phyloP scores from a whole-genome alignment of 2,888 invertebrate species.

The Dioctria rufipes region DNA sequence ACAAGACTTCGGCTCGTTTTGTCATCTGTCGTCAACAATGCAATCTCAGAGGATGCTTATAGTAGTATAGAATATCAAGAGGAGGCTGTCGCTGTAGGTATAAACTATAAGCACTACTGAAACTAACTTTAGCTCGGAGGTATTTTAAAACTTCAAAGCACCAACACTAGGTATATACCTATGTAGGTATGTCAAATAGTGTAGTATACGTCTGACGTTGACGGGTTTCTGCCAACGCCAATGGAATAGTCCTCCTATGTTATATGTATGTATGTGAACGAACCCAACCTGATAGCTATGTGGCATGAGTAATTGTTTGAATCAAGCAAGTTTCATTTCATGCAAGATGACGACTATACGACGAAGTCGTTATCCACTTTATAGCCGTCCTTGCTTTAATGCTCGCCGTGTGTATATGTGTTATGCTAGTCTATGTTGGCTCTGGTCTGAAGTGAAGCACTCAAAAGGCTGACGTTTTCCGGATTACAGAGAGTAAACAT shows the following conservation, averaged over 20 bases:
- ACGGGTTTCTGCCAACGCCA: slow-evolving; percentile 44
- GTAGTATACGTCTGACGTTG: slow-evolving; percentile 28
- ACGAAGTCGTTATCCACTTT: slow-evolving; percentile 51
- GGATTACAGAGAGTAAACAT: slow-evolving; percentile 48
- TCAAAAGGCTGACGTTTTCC: slow-evolving; percentile 41
- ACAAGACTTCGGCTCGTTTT: slow-evolving; percentile 41
- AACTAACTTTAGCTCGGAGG: slow-evolving; percentile 1
- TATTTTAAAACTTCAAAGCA: slow-evolving; percentile 1
- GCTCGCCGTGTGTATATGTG: background rate
- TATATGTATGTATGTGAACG: background rate
- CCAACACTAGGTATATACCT: background rate
- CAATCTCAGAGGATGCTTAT: background rate
- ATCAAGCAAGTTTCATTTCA: slow-evolving; percentile 27
- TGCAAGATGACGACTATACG: background rate
- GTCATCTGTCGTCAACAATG: slow-evolving; percentile 51
- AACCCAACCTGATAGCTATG: background rate
- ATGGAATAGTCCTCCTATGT: slow-evolving; percentile 2
- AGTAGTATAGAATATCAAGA: background rate
- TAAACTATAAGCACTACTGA: too few species aligned
- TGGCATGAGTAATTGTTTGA: slow-evolving; percentile 46
- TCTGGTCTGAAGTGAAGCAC: slow-evolving; percentile 11
- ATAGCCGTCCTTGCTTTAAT: slow-evolving; percentile 36
- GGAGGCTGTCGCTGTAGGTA: background rate
- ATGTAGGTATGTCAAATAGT: slow-evolving; percentile 11
- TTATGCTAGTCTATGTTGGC: background rate